Percentiles rank a stretch among this genome's conserved stretches.
phyloP scores from a whole-genome alignment of 2,888 invertebrate genomes.

The Brachypterus glaber region DNA sequence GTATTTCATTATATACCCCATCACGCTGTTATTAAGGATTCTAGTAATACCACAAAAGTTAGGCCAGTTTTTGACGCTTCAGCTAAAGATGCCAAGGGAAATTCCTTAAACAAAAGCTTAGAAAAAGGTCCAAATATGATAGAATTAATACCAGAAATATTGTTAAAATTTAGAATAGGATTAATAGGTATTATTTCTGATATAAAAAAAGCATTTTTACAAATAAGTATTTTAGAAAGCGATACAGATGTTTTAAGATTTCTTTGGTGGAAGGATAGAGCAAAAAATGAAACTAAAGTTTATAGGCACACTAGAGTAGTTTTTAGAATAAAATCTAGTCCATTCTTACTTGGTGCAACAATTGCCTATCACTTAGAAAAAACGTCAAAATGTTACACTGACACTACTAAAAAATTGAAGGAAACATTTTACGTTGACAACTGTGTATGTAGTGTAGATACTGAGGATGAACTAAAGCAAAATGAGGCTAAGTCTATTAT shows the following conservation, averaged over 20 bases:
- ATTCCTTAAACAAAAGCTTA: conserved; percentile 26
- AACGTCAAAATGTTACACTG: no score
- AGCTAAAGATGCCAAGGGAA: conserved; percentile 14
- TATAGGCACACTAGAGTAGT: conserved; percentile 13
- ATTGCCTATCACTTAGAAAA: conserved; percentile 12
- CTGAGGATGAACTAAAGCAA: no score
- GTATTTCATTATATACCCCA: conserved; percentile 21
- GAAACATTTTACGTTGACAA: no score
- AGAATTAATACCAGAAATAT: no score
- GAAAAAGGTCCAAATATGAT: conserved; percentile 25
- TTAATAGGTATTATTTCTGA: conserved; percentile 18
- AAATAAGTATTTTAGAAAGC: conserved; percentile 17
- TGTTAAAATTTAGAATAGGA: conserved; percentile 10
- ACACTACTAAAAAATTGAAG: no score
- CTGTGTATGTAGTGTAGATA: no score
- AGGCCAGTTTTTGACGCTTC: conserved; percentile 27
- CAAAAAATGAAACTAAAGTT: background rate
- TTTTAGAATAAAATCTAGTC: conserved; percentile 12
- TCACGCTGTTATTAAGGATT: conserved; percentile 21
- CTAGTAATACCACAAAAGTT: conserved; percentile 23
- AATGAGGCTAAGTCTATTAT: no score
- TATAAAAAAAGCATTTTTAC: conserved; percentile 27
- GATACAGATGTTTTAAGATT: conserved; percentile 22
- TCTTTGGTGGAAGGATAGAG: conserved; percentile 17
- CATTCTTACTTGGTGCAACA: conserved; percentile 11